Percentiles rank a stretch among this genome's conserved stretches.
These are phyloP conservation scores for Diadophis punctatus DNA, from an alignment of 2,113 vertebrate species.

Conservation along the genomic window DNA sequence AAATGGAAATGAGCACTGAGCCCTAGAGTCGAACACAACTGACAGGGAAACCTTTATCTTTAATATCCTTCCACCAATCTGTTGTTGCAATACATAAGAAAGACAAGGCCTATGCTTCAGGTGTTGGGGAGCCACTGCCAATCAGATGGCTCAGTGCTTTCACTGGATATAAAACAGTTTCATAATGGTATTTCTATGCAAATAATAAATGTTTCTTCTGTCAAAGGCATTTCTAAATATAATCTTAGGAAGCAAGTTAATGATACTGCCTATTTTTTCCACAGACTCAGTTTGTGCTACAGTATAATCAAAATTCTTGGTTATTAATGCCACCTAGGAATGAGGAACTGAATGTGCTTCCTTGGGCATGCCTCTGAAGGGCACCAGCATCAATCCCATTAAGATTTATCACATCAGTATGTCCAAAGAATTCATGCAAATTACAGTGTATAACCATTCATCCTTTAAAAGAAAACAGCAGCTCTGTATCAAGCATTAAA, in stretches of 20 bases:
- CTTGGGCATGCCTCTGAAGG: neutral
- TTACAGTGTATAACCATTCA: neutral
- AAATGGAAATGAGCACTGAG: neutral
- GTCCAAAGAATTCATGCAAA: neutral
- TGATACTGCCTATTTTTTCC: neutral
- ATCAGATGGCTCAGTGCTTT: neutral
- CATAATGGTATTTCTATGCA: neutral
- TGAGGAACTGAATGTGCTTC: neutral
- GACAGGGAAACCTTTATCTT: neutral
- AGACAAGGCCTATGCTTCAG: neutral
- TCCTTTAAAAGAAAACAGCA: neutral
- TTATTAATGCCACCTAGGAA: conserved; percentile 9
- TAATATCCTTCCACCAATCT: conserved; percentile 15
- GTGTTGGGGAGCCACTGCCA: neutral
- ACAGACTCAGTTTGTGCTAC: neutral
- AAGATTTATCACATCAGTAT: neutral
- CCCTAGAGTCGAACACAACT: neutral
- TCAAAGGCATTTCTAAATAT: neutral
- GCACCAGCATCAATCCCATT: neutral
- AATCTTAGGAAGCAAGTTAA: conserved; percentile 8
- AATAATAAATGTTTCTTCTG: conserved; percentile 3
- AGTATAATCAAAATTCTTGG: neutral
- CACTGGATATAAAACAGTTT: neutral
- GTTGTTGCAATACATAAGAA: neutral
- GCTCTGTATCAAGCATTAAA: neutral